Base-by-base conservation (phyloP, 2,797 vertebrate species). In the Melanogrammus aeglefinus region DNA sequence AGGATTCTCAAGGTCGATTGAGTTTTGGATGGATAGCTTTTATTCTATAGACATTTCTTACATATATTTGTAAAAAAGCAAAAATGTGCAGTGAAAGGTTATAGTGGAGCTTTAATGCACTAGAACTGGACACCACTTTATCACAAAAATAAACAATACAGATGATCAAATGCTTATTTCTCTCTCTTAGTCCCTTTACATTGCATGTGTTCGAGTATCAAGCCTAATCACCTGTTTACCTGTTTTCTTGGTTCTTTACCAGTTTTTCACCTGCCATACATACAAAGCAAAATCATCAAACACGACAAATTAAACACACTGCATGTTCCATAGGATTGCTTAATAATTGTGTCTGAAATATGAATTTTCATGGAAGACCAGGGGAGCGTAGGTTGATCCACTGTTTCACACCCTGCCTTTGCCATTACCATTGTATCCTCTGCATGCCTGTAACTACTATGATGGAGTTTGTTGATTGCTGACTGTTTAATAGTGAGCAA, bases 261-360 rank as follows among this genome's bases (percentile, higher is more conserved):
- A 33, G 31, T 2, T 33, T 33, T 33, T 33, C 4, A 33, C 31
- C 31, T 33, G 31, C 31, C 2, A 33, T 3, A 4, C 29, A 80
- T 4, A 24, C 47, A 75, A 79, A 76, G 74, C 10, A 4, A 75
- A 33, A 27, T 31, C 5, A 72, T 33, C 75, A 16, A 16, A 6
- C 72, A 36, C 33, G 41, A 73, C 31, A 18, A 36, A 76, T 80
- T 3, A 79, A 79, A 73, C 35, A 18, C 31, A 24, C 16, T 31
- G 75, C 27, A 31, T 24, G 76, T 57, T 76, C 73, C 24, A 10
- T 27, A 16, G 24, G 24, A 41, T 2, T 27, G 14, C 38, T 66
- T 18, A 79, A 78, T 80, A 75, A 80, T 77, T 78, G 31, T 75
- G 31, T 6, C 13, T 44, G n/a, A n/a, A 74, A 36, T 69, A 82